These are phyloP conservation scores for Hycleus phaleratus DNA, from an alignment of 1,140 invertebrate genomes.

Conservation along the genomic window DNA sequence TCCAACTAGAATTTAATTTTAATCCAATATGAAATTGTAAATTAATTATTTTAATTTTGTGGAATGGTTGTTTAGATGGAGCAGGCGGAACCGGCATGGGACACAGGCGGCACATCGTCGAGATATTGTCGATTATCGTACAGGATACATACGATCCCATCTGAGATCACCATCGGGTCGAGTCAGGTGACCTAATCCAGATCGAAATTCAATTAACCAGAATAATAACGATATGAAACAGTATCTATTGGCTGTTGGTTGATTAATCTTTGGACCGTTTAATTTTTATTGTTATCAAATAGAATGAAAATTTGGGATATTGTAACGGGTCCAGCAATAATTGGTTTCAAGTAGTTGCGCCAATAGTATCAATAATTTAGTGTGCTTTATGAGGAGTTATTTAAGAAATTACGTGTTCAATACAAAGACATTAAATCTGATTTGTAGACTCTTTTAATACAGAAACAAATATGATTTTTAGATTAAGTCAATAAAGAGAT, in stretches of 20 bases:
- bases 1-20: no score
- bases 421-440: no score
- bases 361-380: no score
- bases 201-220: not conserved
- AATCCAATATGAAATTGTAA: no score
- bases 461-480: no score
- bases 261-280: no score
- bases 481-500: no score
- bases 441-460: no score
- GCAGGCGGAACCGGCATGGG: conserved; percentile 55
- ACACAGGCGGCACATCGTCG: conserved; percentile 50
- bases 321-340: not conserved
- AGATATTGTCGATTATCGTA: conserved; percentile 72
- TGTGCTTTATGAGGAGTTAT: no score
- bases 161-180: conserved; percentile 78
- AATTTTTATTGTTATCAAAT: not conserved
- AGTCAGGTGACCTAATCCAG: conserved; percentile 61
- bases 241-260: not conserved
- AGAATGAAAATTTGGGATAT: not conserved
- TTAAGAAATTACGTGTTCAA: no score
- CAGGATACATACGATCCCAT: conserved; percentile 83
- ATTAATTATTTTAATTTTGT: not conserved
- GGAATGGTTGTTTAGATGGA: conserved; percentile 47
- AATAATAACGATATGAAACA: not conserved
- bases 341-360: no score